These are phyloP conservation scores for Elysia chlorotica DNA, from an alignment of 1,140 invertebrate genomes.

Conservation along the genomic window DNA sequence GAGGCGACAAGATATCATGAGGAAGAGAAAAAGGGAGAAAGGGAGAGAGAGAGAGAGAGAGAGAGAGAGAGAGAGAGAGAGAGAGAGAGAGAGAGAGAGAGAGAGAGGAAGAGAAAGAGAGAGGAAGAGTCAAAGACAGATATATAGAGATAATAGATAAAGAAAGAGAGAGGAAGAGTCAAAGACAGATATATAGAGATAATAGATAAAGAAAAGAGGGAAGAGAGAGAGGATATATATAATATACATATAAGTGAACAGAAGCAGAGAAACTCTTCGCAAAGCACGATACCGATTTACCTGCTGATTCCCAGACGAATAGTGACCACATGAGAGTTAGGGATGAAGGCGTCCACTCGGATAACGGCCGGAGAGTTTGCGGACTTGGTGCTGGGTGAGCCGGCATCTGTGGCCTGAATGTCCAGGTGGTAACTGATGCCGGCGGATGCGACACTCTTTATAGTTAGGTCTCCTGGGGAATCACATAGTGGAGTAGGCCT, in stretches of 20 bases:
- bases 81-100: too few relatives aligned
- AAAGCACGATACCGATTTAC: too few relatives aligned
- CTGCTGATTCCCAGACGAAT: constrained; percentile 13
- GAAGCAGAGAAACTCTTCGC: too few relatives aligned
- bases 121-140: neutral
- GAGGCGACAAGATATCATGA: neutral
- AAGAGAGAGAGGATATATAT: too few relatives aligned
- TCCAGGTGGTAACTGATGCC: constrained; percentile 29
- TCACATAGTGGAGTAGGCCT: too few relatives aligned
- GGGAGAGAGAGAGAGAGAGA: neutral
- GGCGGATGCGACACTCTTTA: constrained; percentile 1
- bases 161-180: too few relatives aligned
- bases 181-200: too few relatives aligned
- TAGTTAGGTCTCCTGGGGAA: constrained; percentile 23
- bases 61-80: too few relatives aligned
- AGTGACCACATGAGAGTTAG: constrained; percentile 26
- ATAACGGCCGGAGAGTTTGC: constrained; percentile 24
- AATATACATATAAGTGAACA: too few relatives aligned
- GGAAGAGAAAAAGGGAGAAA: neutral
- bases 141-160: neutral
- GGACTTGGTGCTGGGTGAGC: constrained; percentile 9
- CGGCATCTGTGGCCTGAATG: constrained; percentile 30
- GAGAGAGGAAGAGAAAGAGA: neutral
- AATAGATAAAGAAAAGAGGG: too few relatives aligned
- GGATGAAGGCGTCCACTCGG: constrained; percentile 36